Base-by-base conservation (phyloP, 2,113 vertebrate species). In the Leptodactylus fuscus region DNA sequence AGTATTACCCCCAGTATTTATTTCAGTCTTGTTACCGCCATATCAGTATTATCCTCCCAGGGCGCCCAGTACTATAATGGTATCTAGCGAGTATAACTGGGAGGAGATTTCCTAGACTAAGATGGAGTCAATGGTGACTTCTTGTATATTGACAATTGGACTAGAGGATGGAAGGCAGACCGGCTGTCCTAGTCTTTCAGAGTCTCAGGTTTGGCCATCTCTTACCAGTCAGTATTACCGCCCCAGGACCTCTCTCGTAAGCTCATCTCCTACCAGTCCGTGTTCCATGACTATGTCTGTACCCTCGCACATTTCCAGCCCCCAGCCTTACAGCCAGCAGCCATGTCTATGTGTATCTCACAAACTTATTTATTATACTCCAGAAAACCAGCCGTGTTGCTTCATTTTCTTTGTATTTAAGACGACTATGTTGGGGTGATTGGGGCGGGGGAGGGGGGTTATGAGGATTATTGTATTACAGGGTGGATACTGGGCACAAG, bases 401-500 rank as follows among this genome's bases (percentile, higher is more conserved):
- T 78, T 86, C n/a, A n/a, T 48, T 80, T 60, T 22, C 46, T 80
- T 15, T 85, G 83, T 85, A 85, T 85, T 69, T 78, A 79, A 55
- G 36, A 79, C 71, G 60, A 53, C 65, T 81, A 46, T 73, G 65
- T 80, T 76, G 53, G 81, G 82, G 80, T n/a, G 22, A 24, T n/a
- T 11, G 22, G 12, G 48, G 67, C 5, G 16, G 82, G 51, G 49
- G 67, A 20, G 16, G 82, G 51, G 69, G 44, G 22, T 53, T 8
- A n/a, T 79, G 83, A 80, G 76, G 62, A 71, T 86, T 86, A 81
- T 80, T 80, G 77, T 86, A 86, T 85, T 80, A 86, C 84, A 86
- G 76, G 84, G 84, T 81, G 77, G 67, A 86, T 60, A 34, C 80
- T 86, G 77, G 84, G 77, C 76, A 73, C 67, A 29, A 73, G 75